Percentiles rank a stretch among this genome's conserved stretches.
These are phyloP conservation scores for Lophius piscatorius DNA, from an alignment of 2,113 vertebrate genomes.

Conservation along the genomic window DNA sequence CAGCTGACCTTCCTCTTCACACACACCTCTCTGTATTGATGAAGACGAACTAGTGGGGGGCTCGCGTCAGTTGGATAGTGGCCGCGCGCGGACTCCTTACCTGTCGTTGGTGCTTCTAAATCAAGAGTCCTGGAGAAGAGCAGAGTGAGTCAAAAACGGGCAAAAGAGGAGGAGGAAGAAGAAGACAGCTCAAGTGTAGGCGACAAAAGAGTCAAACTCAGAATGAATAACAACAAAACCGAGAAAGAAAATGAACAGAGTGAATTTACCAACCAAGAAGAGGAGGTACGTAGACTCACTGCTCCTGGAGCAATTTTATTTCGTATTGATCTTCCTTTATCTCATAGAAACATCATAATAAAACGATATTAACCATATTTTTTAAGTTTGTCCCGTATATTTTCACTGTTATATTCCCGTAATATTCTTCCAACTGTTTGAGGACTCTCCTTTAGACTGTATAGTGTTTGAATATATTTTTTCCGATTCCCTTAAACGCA, in stretches of 20 bases:
- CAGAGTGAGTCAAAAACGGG: conserved; percentile 1
- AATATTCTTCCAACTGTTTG: too few relatives aligned
- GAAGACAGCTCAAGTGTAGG: conserved; percentile 31
- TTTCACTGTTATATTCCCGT: too few relatives aligned
- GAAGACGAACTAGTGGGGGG: conserved; percentile 55
- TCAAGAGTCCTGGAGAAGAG: conserved; percentile 32
- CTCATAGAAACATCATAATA: too few relatives aligned
- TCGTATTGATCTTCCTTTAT: too few relatives aligned
- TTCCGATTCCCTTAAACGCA: too few relatives aligned
- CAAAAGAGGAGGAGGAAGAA: conserved; percentile 6
- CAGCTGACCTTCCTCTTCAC: background rate
- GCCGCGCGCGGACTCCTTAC: conserved; percentile 48
- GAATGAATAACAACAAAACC: conserved; percentile 76
- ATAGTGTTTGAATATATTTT: too few relatives aligned
- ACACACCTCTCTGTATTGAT: conserved; percentile 36
- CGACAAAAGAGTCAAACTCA: conserved; percentile 48
- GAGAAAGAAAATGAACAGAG: conserved; percentile 79
- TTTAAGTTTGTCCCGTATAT: too few relatives aligned
- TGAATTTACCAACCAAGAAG: conserved; percentile 80
- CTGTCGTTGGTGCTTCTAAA: conserved; percentile 21
- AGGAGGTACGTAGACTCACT: conserved; percentile 76
- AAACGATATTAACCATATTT: too few relatives aligned
- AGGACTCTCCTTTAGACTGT: too few relatives aligned
- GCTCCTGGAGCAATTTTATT: background rate
- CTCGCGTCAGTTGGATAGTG: conserved; percentile 59